A percentile compares a stretch with the other conserved stretches of the same genome.
phyloP scores from a whole-genome alignment of 2,888 invertebrate genomes.

The Siphlonurus alternatus region DNA sequence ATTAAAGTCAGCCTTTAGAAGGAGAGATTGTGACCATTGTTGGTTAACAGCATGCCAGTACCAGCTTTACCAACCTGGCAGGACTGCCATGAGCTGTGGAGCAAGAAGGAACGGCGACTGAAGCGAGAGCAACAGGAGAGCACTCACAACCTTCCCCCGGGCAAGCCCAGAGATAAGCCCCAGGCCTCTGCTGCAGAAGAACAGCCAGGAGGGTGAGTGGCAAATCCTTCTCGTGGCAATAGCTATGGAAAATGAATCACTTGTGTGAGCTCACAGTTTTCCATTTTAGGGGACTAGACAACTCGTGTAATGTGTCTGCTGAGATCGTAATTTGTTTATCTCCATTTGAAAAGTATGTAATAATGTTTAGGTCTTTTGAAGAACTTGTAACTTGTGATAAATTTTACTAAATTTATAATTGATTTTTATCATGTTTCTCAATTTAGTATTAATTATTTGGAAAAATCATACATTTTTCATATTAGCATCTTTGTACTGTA shows the following conservation, averaged over 20 bases:
- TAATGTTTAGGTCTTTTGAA: neutral
- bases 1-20: no score
- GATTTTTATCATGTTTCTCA: no score
- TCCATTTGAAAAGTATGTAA: no score
- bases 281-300: neutral
- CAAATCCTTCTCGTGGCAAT: neutral
- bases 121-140: slow-evolving; percentile 57
- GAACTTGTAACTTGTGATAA: neutral
- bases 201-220: neutral
- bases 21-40: neutral
- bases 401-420: no score
- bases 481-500: no score
- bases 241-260: no score
- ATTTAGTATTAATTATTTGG: no score
- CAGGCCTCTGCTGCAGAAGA: slow-evolving; percentile 8
- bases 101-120: slow-evolving; percentile 81
- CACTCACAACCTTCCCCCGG: slow-evolving; percentile 28
- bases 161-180: slow-evolving; percentile 23
- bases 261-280: neutral
- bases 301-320: neutral
- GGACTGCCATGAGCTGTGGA: slow-evolving; percentile 99
- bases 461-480: neutral
- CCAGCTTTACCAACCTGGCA: slow-evolving; percentile 87
- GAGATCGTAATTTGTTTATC: neutral
- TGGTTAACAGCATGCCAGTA: slow-evolving; percentile 39